Evolutionary conservation across 2,797 vertebrate genomes (phyloP), one percentile per base, ranked within the genome.

Genomic region (Apogon talboti): DNA sequence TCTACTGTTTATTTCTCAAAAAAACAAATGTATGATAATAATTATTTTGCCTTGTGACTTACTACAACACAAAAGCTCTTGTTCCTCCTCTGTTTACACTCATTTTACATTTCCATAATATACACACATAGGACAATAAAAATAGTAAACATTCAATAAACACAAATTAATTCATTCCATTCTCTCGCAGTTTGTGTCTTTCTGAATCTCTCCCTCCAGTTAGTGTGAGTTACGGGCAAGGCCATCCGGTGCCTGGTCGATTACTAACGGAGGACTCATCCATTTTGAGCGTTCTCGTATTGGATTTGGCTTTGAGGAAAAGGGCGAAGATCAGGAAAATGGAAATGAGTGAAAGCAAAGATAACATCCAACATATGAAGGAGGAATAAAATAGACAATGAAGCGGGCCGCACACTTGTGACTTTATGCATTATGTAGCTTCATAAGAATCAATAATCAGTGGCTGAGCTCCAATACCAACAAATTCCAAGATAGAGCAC

Each of bases 261-360:
- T 56, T 13, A 15, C 58, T 71, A 37, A 48, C 56, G 61, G 53
- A 66, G 21, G 16, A 51, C 43, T 71, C 47, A 3, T 72, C 56
- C 51, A 56, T 74, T 84, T 59, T 64, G 24, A 14, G 43, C 7
- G 3, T 71, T 76, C 51, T 28, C 48, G 42, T 84, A 76, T 79
- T 69, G 79, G 78, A 86, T 82, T 79, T 79, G 56, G 57, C 71
- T 83, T 67, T 66, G 44, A 84, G 71, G 69, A 68, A 68, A 71
- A 69, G 33, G 60, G 63, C 6, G 35, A 75, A 68, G 50, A 81
- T 79, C 58, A 0, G 68, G 47, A 16, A 66, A 53, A 71, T 71
- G 61, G 56, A 75, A 79, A 78, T 68, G 52, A 76, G 57, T 1
- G 28, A 65, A 62, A 64, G 67, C 41, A 50, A 65, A 52, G 67